A percentile compares a stretch with the other conserved stretches of the same genome.
Conservation (phyloP, 2,113 vertebrate genomes). For the Diadophis punctatus region DNA sequence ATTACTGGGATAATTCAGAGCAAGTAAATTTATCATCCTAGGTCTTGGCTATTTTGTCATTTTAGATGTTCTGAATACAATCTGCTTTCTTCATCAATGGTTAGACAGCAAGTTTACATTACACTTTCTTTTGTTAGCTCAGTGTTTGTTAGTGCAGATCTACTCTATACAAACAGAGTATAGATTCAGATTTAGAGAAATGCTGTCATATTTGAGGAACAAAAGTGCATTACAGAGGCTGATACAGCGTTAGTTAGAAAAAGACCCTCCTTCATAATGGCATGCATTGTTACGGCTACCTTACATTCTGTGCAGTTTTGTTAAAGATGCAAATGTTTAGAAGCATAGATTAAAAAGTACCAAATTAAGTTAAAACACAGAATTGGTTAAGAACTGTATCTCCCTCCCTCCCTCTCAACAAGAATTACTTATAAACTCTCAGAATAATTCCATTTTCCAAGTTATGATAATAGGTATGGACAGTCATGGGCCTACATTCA, state of each 20-base stretch:
- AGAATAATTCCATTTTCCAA: conserved; percentile 13
- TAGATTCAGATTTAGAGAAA: conserved; percentile 63
- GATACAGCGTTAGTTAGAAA: conserved; percentile 58
- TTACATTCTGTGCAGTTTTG: conserved; percentile 37
- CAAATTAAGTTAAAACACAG: conserved; percentile 7
- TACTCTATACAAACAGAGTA: conserved; percentile 59
- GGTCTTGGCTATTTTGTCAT: not conserved
- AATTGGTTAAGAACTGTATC: not conserved
- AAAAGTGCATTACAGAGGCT: conserved; percentile 62
- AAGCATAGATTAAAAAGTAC: not conserved
- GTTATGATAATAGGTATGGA: not conserved
- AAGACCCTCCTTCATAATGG: conserved; percentile 50
- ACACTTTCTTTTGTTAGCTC: conserved; percentile 58
- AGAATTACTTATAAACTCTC: not conserved
- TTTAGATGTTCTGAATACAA: not conserved
- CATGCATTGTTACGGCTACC: conserved; percentile 45
- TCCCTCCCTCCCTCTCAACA: not conserved
- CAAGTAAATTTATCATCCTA: not conserved
- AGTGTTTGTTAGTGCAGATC: conserved; percentile 53
- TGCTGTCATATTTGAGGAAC: conserved; percentile 63
- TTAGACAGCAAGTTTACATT: conserved; percentile 20
- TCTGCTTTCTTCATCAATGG: not conserved
- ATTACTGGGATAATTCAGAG: not conserved
- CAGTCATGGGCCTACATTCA: fast-evolving
- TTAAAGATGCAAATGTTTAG: conserved; percentile 17